These are phyloP conservation scores for Dynastes maya DNA, from an alignment of 2,888 invertebrate species.

Conservation along the genomic window DNA sequence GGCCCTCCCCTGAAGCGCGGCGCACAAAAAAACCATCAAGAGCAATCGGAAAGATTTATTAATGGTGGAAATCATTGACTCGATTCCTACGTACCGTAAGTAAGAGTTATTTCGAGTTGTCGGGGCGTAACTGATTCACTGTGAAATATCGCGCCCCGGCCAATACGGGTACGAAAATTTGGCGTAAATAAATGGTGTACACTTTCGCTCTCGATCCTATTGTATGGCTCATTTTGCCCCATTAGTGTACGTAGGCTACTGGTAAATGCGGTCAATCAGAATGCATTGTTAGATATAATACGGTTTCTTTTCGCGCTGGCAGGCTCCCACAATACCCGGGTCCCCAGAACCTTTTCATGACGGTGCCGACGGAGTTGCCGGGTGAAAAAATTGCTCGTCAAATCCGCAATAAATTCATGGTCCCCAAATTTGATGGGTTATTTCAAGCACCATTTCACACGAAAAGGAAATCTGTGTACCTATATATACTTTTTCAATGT, in stretches of 20 bases:
- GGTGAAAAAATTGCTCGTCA: conserved; percentile 45
- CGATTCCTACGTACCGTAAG: conserved; percentile 4
- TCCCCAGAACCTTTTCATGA: conserved; percentile 8
- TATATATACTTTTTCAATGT: conserved; percentile 16
- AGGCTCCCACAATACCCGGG: conserved; percentile 31
- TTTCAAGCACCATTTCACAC: conserved; percentile 48
- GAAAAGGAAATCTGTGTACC: conserved; percentile 41
- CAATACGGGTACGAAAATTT: conserved; percentile 32
- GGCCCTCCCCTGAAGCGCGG: neutral
- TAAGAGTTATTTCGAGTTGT: conserved; percentile 32
- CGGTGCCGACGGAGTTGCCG: neutral
- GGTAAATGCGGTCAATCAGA: conserved; percentile 56
- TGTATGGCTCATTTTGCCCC: conserved; percentile 56
- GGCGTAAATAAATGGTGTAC: conserved; percentile 49
- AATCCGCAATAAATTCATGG: conserved; percentile 47
- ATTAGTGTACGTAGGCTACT: conserved; percentile 55
- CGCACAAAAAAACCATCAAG: neutral
- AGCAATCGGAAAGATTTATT: conserved; percentile 21
- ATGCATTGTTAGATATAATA: conserved; percentile 54
- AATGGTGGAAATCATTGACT: conserved; percentile 25
- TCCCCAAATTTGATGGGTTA: conserved; percentile 50
- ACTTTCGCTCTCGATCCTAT: conserved; percentile 51
- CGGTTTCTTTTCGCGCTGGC: conserved; percentile 46
- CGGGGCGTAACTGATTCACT: conserved; percentile 17
- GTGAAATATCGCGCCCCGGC: conserved; percentile 30